Evolutionary conservation across 2,113 vertebrate genomes (phyloP).

Genomic region (Anas platyrhynchos): DNA sequence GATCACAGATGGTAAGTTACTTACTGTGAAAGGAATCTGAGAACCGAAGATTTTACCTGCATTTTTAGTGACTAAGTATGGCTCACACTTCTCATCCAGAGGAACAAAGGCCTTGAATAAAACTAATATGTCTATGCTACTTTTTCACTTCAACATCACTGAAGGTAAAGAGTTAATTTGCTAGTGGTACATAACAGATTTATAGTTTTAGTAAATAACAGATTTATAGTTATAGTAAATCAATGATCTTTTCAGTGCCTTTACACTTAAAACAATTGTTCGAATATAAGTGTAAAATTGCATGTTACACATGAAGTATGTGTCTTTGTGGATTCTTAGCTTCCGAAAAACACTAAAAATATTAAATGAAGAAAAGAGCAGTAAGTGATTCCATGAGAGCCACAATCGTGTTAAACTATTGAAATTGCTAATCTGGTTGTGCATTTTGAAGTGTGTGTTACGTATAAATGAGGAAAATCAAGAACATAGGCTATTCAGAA

Average conservation of each 20-base stretch:
- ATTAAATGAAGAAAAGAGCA: not conserved
- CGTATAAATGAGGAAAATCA: not conserved
- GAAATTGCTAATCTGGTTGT: not conserved
- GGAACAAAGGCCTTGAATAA: not conserved
- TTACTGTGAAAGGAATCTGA: not conserved
- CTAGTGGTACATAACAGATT: not conserved
- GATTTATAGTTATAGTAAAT: not conserved
- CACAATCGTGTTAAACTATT: not conserved
- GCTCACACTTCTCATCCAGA: not conserved
- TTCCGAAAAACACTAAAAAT: not conserved
- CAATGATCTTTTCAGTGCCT: not conserved
- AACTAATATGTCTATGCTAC: not conserved
- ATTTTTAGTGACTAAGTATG: not conserved
- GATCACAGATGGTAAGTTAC: conserved; percentile 88
- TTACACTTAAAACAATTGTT: not conserved
- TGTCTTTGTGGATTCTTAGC: not conserved
- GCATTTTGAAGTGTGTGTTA: not conserved
- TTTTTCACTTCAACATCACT: not conserved
- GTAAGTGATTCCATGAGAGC: not conserved
- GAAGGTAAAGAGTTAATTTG: not conserved
- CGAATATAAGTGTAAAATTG: not conserved
- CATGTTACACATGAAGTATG: not conserved
- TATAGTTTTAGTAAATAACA: not conserved
- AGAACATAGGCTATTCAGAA: not conserved
- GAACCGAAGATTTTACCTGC: not conserved